These are phyloP conservation scores for Pantala flavescens DNA, from an alignment of 1,140 invertebrate genomes.

Conservation along the genomic window DNA sequence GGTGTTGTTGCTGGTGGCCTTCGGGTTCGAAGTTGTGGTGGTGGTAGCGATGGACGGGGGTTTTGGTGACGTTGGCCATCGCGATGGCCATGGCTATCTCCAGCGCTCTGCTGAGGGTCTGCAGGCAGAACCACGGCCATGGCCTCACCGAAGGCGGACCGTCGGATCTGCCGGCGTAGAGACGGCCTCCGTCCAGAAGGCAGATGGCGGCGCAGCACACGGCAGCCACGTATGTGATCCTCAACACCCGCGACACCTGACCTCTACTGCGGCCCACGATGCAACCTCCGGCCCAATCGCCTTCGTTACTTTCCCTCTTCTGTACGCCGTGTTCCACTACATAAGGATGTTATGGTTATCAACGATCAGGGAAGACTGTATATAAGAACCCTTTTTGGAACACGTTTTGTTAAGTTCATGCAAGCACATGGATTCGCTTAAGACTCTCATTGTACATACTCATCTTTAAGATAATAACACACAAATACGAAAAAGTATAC, in stretches of 20 bases:
- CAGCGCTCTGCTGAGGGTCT: conserved; percentile 40
- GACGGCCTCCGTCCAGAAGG: conserved; percentile 37
- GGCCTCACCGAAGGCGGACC: background rate
- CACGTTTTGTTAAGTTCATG: no score
- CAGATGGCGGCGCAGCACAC: conserved; percentile 43
- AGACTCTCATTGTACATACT: no score
- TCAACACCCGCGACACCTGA: conserved; percentile 38
- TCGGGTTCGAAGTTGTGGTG: conserved; percentile 28
- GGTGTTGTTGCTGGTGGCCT: conserved; percentile 30
- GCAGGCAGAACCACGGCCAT: conserved; percentile 45
- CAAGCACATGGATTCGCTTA: no score
- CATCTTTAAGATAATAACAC: no score
- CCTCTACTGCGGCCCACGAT: conserved; percentile 34
- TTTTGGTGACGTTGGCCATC: conserved; percentile 51
- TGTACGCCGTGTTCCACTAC: background rate
- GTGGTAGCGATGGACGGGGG: conserved; percentile 42
- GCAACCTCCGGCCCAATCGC: conserved; percentile 22
- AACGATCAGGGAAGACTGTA: no score
- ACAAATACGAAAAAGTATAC: no score
- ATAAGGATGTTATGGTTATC: no score
- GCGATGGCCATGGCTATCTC: conserved; percentile 46
- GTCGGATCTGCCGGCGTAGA: conserved; percentile 28
- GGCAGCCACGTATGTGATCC: conserved; percentile 41
- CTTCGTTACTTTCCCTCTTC: conserved; percentile 14
- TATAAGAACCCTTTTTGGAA: no score